These are phyloP conservation scores for Oenanthe melanoleuca DNA, from an alignment of 2,113 vertebrate genomes.

Conservation along the genomic window DNA sequence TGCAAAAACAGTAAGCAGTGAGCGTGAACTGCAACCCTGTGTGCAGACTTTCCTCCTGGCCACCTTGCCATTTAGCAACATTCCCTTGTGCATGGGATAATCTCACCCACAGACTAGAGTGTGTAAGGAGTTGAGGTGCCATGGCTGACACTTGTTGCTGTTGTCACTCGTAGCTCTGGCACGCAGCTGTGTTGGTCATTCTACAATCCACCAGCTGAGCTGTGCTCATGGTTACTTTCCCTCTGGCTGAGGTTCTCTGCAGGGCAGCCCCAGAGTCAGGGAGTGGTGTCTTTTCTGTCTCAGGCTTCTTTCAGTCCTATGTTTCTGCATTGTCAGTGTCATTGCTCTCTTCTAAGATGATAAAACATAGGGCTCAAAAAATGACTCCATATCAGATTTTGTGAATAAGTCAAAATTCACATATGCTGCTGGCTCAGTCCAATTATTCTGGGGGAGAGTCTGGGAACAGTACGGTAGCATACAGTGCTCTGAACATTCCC, in stretches of 20 bases:
- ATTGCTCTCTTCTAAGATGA: not conserved
- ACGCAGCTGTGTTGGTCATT: not conserved
- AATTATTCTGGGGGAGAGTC: not conserved
- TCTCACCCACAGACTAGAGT: not conserved
- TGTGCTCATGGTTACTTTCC: not conserved
- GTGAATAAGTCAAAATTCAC: not conserved
- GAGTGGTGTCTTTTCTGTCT: not conserved
- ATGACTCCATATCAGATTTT: not conserved
- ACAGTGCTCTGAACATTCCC: accelerated
- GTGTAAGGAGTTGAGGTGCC: not conserved
- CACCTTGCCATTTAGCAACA: not conserved
- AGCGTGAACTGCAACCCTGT: not conserved
- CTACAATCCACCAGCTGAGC: not conserved
- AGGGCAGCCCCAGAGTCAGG: not conserved
- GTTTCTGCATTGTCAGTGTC: accelerated
- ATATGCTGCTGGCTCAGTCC: not conserved
- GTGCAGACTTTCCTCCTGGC: not conserved
- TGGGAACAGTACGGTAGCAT: not conserved
- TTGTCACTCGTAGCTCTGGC: accelerated
- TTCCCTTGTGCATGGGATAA: accelerated
- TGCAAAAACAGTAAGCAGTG: not conserved
- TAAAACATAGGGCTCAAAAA: not conserved
- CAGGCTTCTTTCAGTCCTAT: not conserved
- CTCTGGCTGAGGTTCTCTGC: not conserved
- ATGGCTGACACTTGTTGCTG: not conserved